Evolutionary conservation across 2,888 invertebrate genomes (phyloP).

Genomic region (Hydriomena furcata): DNA sequence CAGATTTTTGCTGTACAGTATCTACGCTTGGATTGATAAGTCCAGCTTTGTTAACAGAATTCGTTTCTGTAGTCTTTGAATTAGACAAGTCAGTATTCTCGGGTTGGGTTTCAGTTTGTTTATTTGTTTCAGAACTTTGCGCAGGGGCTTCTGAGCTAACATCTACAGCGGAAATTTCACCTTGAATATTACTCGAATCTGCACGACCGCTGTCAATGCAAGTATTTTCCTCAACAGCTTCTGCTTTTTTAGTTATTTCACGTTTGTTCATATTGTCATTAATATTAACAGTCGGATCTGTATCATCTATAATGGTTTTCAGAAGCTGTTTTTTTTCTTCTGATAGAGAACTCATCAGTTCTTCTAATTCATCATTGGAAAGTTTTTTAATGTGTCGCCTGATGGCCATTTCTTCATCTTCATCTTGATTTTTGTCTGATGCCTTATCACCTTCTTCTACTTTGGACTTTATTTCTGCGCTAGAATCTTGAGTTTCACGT

Average conservation of each 20-base stretch:
- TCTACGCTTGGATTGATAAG: slow-evolving; percentile 38
- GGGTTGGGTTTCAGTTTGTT: slow-evolving; percentile 44
- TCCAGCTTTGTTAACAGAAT: slow-evolving; percentile 46
- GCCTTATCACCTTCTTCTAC: slow-evolving; percentile 33
- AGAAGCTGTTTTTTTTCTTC: slow-evolving; percentile 68
- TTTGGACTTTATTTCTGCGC: slow-evolving; percentile 27
- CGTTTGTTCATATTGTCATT: slow-evolving; percentile 59
- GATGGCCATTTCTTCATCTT: slow-evolving; percentile 67
- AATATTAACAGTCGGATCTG: slow-evolving; percentile 34
- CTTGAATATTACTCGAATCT: slow-evolving; percentile 63
- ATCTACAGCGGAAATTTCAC: slow-evolving; percentile 46
- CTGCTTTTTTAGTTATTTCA: slow-evolving; percentile 75
- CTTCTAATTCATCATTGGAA: slow-evolving; percentile 64
- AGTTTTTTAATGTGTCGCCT: slow-evolving; percentile 69
- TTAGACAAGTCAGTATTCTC: slow-evolving; percentile 46
- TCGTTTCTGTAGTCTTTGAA: slow-evolving; percentile 47
- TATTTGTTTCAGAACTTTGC: slow-evolving; percentile 46
- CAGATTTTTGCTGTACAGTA: slow-evolving; percentile 38
- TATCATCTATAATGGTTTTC: slow-evolving; percentile 65
- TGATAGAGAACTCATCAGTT: slow-evolving; percentile 64
- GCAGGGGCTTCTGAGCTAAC: slow-evolving; percentile 47
- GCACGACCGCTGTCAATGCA: slow-evolving; percentile 58
- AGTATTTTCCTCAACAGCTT: slow-evolving; percentile 64
- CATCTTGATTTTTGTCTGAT: slow-evolving; percentile 42
- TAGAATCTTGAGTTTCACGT: slow-evolving; percentile 47